phyloP scores from a whole-genome alignment of 2,113 vertebrate genomes.

The Ptilonorhynchus violaceus region DNA sequence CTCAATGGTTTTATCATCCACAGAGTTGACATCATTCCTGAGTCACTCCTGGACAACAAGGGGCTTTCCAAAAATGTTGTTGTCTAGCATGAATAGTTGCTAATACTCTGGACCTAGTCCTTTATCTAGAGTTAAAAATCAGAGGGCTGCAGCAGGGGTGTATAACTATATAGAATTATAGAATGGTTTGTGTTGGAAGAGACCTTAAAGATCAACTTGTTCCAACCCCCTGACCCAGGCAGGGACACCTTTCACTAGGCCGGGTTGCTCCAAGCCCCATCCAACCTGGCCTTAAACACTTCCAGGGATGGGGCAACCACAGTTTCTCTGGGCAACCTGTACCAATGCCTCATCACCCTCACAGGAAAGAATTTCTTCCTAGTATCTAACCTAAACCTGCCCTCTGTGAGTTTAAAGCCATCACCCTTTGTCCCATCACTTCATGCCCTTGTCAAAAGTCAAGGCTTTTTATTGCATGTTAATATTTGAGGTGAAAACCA shows the following conservation, averaged over 20 bases:
- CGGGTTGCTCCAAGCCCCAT: not conserved
- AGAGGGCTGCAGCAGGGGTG: not conserved
- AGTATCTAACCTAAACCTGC: not conserved
- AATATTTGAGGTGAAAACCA: not conserved
- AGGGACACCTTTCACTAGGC: not conserved
- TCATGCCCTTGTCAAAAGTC: not conserved
- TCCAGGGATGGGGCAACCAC: not conserved
- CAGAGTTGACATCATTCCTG: not conserved
- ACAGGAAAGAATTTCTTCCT: not conserved
- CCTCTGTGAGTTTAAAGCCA: not conserved
- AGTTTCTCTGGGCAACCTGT: not conserved
- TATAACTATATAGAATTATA: not conserved
- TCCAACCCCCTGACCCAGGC: not conserved
- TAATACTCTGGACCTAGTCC: not conserved
- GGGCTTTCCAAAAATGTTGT: not conserved
- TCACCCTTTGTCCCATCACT: not conserved
- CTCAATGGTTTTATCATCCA: not conserved
- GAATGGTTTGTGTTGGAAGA: not conserved
- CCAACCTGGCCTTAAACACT: not conserved
- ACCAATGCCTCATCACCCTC: not conserved
- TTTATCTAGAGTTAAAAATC: not conserved
- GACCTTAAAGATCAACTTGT: not conserved
- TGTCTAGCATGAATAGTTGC: not conserved
- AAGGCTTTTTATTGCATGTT: not conserved
- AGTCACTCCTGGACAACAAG: not conserved